Base-by-base conservation (phyloP, 2,113 vertebrate species). In the Gopherus flavomarginatus region DNA sequence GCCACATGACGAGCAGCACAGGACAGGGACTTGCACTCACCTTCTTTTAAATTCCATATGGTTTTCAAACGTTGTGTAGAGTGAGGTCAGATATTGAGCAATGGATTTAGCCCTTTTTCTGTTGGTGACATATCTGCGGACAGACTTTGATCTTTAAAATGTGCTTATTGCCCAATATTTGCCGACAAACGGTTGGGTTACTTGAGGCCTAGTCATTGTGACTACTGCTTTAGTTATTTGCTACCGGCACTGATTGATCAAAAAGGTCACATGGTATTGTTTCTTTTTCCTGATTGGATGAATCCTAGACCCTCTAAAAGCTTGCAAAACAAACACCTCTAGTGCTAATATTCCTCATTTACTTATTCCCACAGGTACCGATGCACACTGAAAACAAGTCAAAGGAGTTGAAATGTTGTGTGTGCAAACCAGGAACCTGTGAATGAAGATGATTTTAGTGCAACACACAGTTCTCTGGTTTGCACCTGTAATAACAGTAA, bases 31-130 rank as follows among this genome's bases (percentile, higher is more conserved):
- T 77, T 38, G 77, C 81, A 92, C 65, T 88, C 83, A 82, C 83
- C 93, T 69, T 85, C 95, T 90, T 88, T 81, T 86, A 86, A 90
- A 90, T 88, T 94, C 85, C 52, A 90, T 90, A 57, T 13, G 42
- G 92, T 85, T 90, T 79, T 26, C 1, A 65, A 78, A 69, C 65
- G 62, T 75, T 47, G 77, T 56, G 54, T 72, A 52, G 87, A 90
- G 89, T 78, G 56, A 93, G 89, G 84, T 62, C 81, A 86, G 75
- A 22, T 56, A 56, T 56, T 56, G 54, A 11, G 54, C 54, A 26
- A 56, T 65, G 85, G 82, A n/a, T 83, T 90, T 77, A 31, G n/a
- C 82, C 69, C 82, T 42, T 88, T 88, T 94, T 88, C 57, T 88
- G 84, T 69, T 2, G 0, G 4, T 8, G 89, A 79, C 44, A 47